Base-by-base conservation (phyloP, 1,140 invertebrate genomes). In the Drosophila paulistorum region DNA sequence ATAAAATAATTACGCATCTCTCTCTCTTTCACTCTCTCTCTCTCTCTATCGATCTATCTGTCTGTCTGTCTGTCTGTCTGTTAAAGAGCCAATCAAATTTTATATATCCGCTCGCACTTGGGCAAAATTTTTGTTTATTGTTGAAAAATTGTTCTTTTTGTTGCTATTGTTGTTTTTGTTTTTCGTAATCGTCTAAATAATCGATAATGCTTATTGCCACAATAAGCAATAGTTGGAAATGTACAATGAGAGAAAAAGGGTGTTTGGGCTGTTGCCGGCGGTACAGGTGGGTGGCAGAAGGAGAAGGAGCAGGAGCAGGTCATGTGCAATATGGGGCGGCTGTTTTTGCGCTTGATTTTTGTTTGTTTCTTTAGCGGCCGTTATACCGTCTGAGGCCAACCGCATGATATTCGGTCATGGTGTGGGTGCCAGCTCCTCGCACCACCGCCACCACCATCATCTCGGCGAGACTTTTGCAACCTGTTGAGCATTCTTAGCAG, bases 111-210 rank as follows among this genome's bases (percentile, higher is more conserved):
- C 71, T 74, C 70, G 59, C 74, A 67, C 68, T 68, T 61, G 14
- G 45, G 26, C 23, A 35, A 35, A 48, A 23, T 51, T 78, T 85
- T 78, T 85, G 83, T 85, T 85, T 85, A 86, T 69, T 65, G 62
- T 62, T 55, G 42, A 66, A 78, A 78, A 23, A 39, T 60, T 71
- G 61, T 71, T 68, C 45, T 17, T 11, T 51, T 51, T 20, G 45
- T 48, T 48, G 9, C 26, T 70, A 57, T 59, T 59, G 33, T 70
- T 76, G 30, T 45, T 55, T 41, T 39, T 55, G 42, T 72, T 67
- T 71, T 72, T 79, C 68, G 65, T 71, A 72, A 79, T 79, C 63
- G 67, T 77, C 75, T 71, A 82, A 87, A 87, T 83, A 86, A 86
- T 79, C 71, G 69, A 82, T 81, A 72, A 48, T 71, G 57, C 71